phyloP scores from a whole-genome alignment of 2,888 invertebrate species.

The Thumatha senex region DNA sequence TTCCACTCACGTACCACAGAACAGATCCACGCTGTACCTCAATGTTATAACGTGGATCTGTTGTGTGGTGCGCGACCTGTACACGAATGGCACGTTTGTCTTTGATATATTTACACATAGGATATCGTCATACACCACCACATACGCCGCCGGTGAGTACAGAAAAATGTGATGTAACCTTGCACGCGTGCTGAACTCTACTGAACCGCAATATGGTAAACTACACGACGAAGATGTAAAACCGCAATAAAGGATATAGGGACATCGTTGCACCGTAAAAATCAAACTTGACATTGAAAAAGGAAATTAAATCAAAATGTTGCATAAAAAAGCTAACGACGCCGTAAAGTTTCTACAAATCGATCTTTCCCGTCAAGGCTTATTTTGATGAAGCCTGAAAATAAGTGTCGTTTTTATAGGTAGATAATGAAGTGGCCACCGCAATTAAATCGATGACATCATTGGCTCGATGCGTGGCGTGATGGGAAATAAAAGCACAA shows the following conservation, averaged over 20 bases:
- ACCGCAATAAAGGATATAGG: slow-evolving; percentile 42
- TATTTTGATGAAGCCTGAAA: slow-evolving; percentile 51
- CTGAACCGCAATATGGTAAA: slow-evolving; percentile 31
- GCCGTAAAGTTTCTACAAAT: slow-evolving; percentile 57
- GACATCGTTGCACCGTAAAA: slow-evolving; percentile 36
- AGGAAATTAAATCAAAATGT: slow-evolving; percentile 48
- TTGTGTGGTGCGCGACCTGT: slow-evolving; percentile 50
- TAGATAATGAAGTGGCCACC: slow-evolving; percentile 68
- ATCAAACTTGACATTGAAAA: slow-evolving; percentile 59
- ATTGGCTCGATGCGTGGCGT: slow-evolving; percentile 60
- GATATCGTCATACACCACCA: slow-evolving; percentile 44
- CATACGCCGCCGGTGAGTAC: slow-evolving; percentile 46
- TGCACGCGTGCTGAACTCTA: slow-evolving; percentile 55
- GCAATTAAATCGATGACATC: slow-evolving; percentile 80
- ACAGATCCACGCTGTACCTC: slow-evolving; percentile 74
- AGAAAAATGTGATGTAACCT: slow-evolving; percentile 61
- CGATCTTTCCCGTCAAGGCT: slow-evolving; percentile 48
- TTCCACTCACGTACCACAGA: slow-evolving; percentile 76
- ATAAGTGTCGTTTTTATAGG: slow-evolving; percentile 62
- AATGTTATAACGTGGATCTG: slow-evolving; percentile 25
- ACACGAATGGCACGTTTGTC: slow-evolving; percentile 73
- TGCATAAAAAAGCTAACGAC: slow-evolving; percentile 57
- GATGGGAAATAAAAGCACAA: slow-evolving; percentile 74
- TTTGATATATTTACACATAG: slow-evolving; percentile 52
- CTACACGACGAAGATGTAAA: slow-evolving; percentile 35